Conservation (phyloP, 2,888 invertebrate genomes). For the Mamestra brassicae region DNA sequence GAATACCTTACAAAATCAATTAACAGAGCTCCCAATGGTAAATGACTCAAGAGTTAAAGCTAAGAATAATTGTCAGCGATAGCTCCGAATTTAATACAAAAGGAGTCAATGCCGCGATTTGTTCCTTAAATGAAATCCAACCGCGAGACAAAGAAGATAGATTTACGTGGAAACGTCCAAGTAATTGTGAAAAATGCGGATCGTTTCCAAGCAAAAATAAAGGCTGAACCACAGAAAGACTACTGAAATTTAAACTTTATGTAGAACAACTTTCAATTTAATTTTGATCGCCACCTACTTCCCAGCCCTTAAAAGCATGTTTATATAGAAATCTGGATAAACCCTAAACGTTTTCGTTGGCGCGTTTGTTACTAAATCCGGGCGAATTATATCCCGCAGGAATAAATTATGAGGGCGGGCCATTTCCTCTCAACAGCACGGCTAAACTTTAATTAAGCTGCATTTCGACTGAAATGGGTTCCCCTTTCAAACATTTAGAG, state of each 20-base stretch:
- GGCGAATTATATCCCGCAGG: conserved; percentile 85
- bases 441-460: conserved; percentile 88
- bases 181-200: conserved; percentile 90
- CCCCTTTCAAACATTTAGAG: conserved; percentile 84
- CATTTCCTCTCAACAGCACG: conserved; percentile 83
- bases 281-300: conserved; percentile 48
- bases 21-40: conserved; percentile 31
- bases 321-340: conserved; percentile 73
- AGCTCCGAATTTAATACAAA: conserved; percentile 76
- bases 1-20: conserved; percentile 40
- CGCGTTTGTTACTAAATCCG: conserved; percentile 84
- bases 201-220: conserved; percentile 81
- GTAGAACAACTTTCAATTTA: conserved; percentile 53
- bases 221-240: conserved; percentile 69
- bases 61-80: conserved; percentile 64
- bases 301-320: conserved; percentile 55
- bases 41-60: conserved; percentile 51
- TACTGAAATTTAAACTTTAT: conserved; percentile 64
- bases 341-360: conserved; percentile 79
- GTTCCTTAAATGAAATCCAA: conserved; percentile 85
- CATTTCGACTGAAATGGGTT: conserved; percentile 84
- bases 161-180: conserved; percentile 87
- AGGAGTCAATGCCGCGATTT: conserved; percentile 81
- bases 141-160: conserved; percentile 87
- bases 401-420: conserved; percentile 87